A percentile compares a stretch with the other conserved stretches of the same genome.
Conservation (phyloP, 2,797 vertebrate genomes). For the Paedocypris micromegethes region DNA sequence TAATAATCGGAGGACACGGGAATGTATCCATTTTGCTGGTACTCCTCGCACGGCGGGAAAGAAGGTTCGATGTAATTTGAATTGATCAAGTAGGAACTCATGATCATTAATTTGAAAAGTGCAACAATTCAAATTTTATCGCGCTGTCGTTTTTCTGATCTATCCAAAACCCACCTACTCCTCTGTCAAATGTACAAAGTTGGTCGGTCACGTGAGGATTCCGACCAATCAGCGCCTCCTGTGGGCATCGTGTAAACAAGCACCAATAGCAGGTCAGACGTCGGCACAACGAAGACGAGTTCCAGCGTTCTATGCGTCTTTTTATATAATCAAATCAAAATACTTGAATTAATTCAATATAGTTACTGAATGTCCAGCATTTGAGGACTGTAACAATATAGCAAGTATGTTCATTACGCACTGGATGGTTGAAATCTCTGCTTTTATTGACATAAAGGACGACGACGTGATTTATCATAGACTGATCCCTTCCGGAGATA, state of each 20-base stretch:
- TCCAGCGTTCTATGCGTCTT: constrained; percentile 63
- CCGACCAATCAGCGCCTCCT: constrained; percentile 77
- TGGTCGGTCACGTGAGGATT: constrained; percentile 84
- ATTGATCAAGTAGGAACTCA: constrained; percentile 99
- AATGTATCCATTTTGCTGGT: constrained; percentile 86
- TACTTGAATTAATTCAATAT: constrained; percentile 63
- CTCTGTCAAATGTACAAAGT: constrained; percentile 89
- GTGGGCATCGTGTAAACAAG: constrained; percentile 97
- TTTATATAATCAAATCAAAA: constrained; percentile 69
- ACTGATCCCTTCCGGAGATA: constrained; percentile 6
- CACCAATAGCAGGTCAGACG: constrained; percentile 77
- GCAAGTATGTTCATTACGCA: too few species aligned
- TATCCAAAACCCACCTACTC: constrained; percentile 86
- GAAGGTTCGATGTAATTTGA: constrained; percentile 99
- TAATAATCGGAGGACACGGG: constrained; percentile 79
- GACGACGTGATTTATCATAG: constrained; percentile 2
- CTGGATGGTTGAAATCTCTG: too few species aligned
- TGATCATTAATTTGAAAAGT: constrained; percentile 99
- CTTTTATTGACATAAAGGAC: too few species aligned
- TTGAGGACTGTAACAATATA: background rate
- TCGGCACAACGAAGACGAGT: constrained; percentile 63
- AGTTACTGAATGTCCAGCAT: constrained; percentile 29
- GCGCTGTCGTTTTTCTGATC: constrained; percentile 99
- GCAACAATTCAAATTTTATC: constrained; percentile 94
- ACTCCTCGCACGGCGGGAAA: constrained; percentile 97